A percentile compares a stretch with the other conserved stretches of the same genome.
Evolutionary conservation across 1,140 invertebrate species (phyloP).

Genomic region (Aphaenogaster rudis): DNA sequence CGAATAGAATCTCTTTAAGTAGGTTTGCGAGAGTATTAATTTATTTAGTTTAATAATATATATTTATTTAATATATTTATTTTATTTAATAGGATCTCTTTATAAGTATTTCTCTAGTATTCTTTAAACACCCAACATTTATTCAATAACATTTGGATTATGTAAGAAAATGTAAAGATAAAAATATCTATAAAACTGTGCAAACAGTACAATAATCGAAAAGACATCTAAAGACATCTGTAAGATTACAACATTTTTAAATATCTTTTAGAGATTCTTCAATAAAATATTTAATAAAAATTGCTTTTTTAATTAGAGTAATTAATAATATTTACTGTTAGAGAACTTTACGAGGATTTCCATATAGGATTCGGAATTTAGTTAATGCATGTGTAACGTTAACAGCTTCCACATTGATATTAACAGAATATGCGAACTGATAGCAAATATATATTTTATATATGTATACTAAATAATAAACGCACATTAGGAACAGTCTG

Average conservation of each 20-base stretch:
- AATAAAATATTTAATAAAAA: slow-evolving; percentile 7
- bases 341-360: neutral
- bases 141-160: neutral
- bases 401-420: neutral
- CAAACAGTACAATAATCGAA: neutral
- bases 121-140: neutral
- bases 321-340: slow-evolving; percentile 13
- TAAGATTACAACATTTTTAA: neutral
- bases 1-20: neutral
- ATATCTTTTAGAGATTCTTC: neutral
- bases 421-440: neutral
- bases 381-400: neutral
- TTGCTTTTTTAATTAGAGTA: neutral
- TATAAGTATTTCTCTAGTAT: neutral
- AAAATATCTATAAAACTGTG: slow-evolving; percentile 11
- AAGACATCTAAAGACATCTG: neutral
- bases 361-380: neutral
- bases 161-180: neutral
- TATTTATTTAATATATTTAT: neutral
- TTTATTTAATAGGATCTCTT: neutral
- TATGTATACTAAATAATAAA: slow-evolving; percentile 7
- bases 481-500: neutral
- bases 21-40: neutral
- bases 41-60: neutral
- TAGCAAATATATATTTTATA: neutral